Base-by-base conservation (phyloP, 2,888 invertebrate species). In the Plusia festucae region DNA sequence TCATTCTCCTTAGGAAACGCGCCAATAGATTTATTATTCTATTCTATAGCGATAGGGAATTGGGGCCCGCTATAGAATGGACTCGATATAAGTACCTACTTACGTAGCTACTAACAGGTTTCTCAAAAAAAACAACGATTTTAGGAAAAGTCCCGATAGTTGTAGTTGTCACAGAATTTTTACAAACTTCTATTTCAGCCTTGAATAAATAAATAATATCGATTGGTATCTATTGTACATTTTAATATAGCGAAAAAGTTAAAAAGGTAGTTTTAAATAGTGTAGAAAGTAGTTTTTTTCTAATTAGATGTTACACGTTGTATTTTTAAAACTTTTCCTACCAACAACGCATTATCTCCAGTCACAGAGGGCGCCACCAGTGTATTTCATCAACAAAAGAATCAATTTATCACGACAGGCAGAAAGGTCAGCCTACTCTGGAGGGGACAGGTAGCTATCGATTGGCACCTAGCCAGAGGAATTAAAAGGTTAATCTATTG, bases 331-430 rank as follows among this genome's bases (percentile, higher is more conserved):
- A 15, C 15, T 2, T 15, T 34, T 34, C 40, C n/a, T 6, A 4
- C 30, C 9, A 40, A 40, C 13, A 34, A 34, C 22, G 24, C 44
- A 16, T 30, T n/a, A 27, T n/a, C 7, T 53, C 60, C 53, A 13
- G 8, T 11, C 54, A 27, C 27, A 54, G 40, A 51, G 57, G 56
- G 68, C 60, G 54, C 74, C 62, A 65, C 54, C 60, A 76, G 71
- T 68, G 73, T 76, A 55, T 73, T 68, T 60, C 68, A 60, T 73
- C 76, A 74, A 87, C 86, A 89, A 88, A 85, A 78, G 83, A 86
- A 87, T 85, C 91, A 88, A 90, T 91, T 91, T 89, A 90, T 91
- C 89, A 89, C 81, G 78, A 72, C 82, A 60, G 62, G 76, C 81
- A 83, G 86, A 86, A 89, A 87, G 84, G 88, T 84, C 86, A 80